A percentile compares a stretch with the other conserved stretches of the same genome.
Evolutionary conservation across 2,113 vertebrate genomes (phyloP).

Genomic region (Plectropomus leopardus): DNA sequence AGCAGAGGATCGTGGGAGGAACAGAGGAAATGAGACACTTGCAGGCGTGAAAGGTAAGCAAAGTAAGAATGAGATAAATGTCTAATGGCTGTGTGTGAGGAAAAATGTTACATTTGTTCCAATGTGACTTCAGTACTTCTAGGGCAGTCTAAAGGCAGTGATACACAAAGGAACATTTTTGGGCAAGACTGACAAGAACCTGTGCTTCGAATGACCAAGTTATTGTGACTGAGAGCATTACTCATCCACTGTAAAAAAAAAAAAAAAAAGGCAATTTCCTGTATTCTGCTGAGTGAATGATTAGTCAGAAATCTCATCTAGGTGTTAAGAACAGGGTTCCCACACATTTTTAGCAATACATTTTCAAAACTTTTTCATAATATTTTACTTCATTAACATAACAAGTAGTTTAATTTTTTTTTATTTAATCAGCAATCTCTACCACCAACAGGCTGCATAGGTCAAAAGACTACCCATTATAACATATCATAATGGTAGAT

Average conservation of each 20-base stretch:
- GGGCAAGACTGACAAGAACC: background rate
- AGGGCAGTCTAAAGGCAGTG: background rate
- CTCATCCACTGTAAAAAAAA: background rate
- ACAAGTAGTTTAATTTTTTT: too few species aligned
- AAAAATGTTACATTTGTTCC: background rate
- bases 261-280: background rate
- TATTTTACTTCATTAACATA: too few species aligned
- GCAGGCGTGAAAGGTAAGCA: conserved; percentile 27
- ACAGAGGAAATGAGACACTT: background rate
- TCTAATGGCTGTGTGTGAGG: background rate
- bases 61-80: background rate
- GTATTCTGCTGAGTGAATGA: background rate
- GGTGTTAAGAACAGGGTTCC: too few species aligned
- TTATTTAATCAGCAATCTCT: too few species aligned
- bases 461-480: too few species aligned
- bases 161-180: background rate
- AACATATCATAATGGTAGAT: too few species aligned
- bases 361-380: too few species aligned
- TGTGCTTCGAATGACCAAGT: background rate
- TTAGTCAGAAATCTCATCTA: background rate
- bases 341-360: too few species aligned
- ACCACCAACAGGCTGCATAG: too few species aligned
- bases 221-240: background rate
- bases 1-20: conserved; percentile 33
- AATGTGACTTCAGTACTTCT: background rate